Evolutionary conservation across 2,797 vertebrate genomes (phyloP), one percentile per base, ranked within the genome.

Genomic region (Anabas testudineus): DNA sequence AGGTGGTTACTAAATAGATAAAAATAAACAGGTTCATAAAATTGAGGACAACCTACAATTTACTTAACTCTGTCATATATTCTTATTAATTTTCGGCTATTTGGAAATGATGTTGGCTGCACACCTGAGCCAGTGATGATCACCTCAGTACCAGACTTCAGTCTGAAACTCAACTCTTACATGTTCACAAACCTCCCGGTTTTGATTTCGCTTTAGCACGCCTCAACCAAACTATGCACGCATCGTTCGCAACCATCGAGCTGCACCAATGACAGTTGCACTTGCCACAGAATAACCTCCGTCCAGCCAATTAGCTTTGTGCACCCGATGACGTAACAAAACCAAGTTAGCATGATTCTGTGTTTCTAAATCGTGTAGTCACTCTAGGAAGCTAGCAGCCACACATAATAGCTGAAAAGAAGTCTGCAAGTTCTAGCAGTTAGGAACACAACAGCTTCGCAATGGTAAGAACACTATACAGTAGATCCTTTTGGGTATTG

Each of bases 351-450:
- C 57, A 0, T 64, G 71, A 60, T 61, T 53, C 8, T 46, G 60
- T 84, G 76, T 86, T 82, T 69, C 87, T 82, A 93, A 93, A 93
- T 78, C 91, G 94, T 95, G 85, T 91, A 93, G 94, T 95, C 94
- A 95, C 91, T 85, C 58, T 64, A 41, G 63, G 52, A 48, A 71
- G 66, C 48, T 49, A 63, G 30, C 26, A 1, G 36, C 10, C 14
- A 15, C 49, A 74, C 41, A 57, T 3, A 21, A 41, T 3, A 81
- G 18, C 39, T 1, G 5, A 36, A 26, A 46, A 47, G 10, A 24
- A 22, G 30, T 52, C 69, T 60, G 4, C 15, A 16, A 18, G 4
- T 56, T 49, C 4, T 47, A 16, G 10, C n/a, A 1, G 13, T 24
- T 30, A n/a, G 52, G 52, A 55, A 21, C 30, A 10, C 41, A 69